phyloP scores from a whole-genome alignment of 2,888 invertebrate species.

The Microplitis manilae region DNA sequence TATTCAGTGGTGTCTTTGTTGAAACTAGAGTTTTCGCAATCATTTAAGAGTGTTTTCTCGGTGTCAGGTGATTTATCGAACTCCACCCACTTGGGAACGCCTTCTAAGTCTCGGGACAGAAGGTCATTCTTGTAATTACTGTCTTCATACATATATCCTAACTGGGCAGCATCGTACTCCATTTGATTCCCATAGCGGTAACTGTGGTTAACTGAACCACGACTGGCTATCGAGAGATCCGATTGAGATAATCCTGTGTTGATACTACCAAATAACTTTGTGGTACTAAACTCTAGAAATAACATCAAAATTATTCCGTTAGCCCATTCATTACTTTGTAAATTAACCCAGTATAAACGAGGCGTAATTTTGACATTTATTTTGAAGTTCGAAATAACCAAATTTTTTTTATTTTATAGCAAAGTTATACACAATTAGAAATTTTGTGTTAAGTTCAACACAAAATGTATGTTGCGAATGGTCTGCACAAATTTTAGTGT shows the following conservation, averaged over 20 bases:
- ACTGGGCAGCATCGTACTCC: constrained; percentile 82
- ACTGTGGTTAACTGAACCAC: constrained; percentile 81
- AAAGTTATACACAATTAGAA: too few relatives aligned
- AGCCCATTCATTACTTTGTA: not conserved
- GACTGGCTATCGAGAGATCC: constrained; percentile 83
- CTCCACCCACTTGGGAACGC: constrained; percentile 68
- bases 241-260: constrained; percentile 88
- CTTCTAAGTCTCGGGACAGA: constrained; percentile 61
- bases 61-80: constrained; percentile 69
- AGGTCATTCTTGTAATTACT: constrained; percentile 74
- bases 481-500: too few relatives aligned
- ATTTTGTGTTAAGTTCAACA: too few relatives aligned
- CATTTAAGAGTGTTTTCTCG: constrained; percentile 64
- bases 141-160: constrained; percentile 77
- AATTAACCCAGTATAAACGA: not conserved
- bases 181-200: constrained; percentile 86
- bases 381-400: too few relatives aligned
- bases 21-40: constrained; percentile 58
- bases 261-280: constrained; percentile 74
- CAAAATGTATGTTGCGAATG: too few relatives aligned
- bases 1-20: constrained; percentile 58
- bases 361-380: too few relatives aligned
- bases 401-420: too few relatives aligned
- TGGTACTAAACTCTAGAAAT: constrained; percentile 60
- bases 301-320: not conserved